Evolutionary conservation across 2,113 vertebrate genomes (phyloP), one percentile per base, ranked within the genome.

Genomic region (Hippocampus barbouri): DNA sequence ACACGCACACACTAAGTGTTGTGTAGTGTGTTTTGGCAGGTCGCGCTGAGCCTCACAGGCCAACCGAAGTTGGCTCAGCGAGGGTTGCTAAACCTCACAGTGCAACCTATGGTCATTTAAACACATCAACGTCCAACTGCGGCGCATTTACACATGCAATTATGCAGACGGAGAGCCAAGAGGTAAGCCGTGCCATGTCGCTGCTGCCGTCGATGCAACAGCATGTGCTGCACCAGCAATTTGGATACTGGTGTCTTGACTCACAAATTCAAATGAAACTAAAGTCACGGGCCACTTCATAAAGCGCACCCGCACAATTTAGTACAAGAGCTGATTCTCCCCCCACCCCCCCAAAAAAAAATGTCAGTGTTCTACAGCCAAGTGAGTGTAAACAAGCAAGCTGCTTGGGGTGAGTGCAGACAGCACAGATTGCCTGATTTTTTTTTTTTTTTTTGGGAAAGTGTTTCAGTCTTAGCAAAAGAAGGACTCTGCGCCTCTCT

Each of bases 1-100:
- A 54, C 68, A 72, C 43, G 12, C 45, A 47, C 67, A 57, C 65
- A 72, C 43, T 79, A 81, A 89, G 69, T 71, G 77, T 71, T 77
- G 81, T 68, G 73, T 71, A 85, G 86, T 89, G 82, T 84, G 86
- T 79, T 86, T 89, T 90, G 89, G 89, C 84, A 87, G 75, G 73
- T 84, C 81, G 80, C 72, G 71, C 71, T 43, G 75, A 80, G 70
- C 71, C 78, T 81, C 79, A 68, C 75, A 68, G 71, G 79, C 78
- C 83, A 78, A 75, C 83, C 77, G 70, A 59, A 73, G 65, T 71
- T 57, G 0, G 71, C 77, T 79, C 70, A 72, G 82, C 56, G 15
- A 69, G 78, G 80, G 79, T 75, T 84, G 81, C 74, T 80, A 83
- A 85, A 76, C 75, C 75, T 83, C 82, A 76, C 74, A n/a, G 81